Percentiles rank a stretch among this genome's conserved stretches.
phyloP scores from a whole-genome alignment of 2,113 vertebrate species.

The Gila orcuttii region DNA sequence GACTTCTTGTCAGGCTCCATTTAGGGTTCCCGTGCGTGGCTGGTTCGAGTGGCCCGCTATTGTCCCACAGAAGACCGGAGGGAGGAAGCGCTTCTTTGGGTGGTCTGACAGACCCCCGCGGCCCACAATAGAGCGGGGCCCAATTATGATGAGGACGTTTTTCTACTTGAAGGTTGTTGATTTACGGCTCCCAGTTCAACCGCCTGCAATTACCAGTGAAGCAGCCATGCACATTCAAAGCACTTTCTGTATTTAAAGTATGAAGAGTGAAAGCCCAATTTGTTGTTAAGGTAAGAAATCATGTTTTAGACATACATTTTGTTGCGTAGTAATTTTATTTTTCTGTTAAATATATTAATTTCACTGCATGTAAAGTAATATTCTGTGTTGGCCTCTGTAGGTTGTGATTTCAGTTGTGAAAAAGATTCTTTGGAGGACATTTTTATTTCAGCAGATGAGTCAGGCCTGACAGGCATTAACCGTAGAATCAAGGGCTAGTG shows the following conservation, averaged over 20 bases:
- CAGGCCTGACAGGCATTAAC: neutral
- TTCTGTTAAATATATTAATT: neutral
- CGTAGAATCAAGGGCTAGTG: neutral
- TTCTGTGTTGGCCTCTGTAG: neutral
- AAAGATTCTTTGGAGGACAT: neutral
- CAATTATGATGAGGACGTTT: slow-evolving; percentile 65
- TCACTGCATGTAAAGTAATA: neutral
- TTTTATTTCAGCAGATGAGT: neutral
- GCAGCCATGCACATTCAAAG: neutral
- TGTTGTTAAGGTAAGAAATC: slow-evolving; percentile 28
- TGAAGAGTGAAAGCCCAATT: neutral
- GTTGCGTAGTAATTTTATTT: neutral
- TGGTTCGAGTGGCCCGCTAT: slow-evolving; percentile 72
- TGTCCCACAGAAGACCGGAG: slow-evolving; percentile 67
- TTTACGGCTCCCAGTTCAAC: slow-evolving; percentile 82
- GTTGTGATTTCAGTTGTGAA: neutral
- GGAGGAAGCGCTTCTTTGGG: slow-evolving; percentile 74
- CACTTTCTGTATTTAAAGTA: neutral
- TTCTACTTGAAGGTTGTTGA: slow-evolving; percentile 78
- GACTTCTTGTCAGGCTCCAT: slow-evolving; percentile 59
- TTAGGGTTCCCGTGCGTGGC: slow-evolving; percentile 70
- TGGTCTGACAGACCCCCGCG: slow-evolving; percentile 71
- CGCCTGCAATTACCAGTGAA: slow-evolving; percentile 74
- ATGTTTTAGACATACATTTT: neutral
- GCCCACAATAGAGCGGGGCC: slow-evolving; percentile 47